Evolutionary conservation across 1,140 invertebrate species (phyloP), one percentile per base, ranked within the genome.

Genomic region (Panagrolaimus sp.): DNA sequence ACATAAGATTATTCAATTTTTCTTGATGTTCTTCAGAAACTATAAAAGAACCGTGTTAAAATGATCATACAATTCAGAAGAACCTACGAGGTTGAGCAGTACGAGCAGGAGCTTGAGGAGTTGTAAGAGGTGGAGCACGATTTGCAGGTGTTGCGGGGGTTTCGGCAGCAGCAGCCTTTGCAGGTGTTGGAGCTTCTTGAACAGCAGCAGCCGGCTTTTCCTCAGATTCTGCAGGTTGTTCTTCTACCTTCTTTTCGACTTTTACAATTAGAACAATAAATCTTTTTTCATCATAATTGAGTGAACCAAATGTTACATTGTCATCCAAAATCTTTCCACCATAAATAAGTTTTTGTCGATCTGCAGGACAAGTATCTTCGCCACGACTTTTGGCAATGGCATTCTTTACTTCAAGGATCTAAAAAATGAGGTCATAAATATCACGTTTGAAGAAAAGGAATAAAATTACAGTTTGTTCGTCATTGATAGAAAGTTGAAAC

Each of bases 1-100:
- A 91, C 87, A 95, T 90, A 81, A 98, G 94, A 83, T 93, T 68
- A 1, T 70, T 45, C 1, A 82, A 17, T 10, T 64, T 73, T 38
- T 69, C 65, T 32, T 72, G 28, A 55, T 83, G 75, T 24, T 83
- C 81, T 28, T 68, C 15, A 10, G 78, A 69, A 6, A 80, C 74
- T 68, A 43, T 47, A 70, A 73, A 64, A 26, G 21, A 24, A 26
- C 12, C 1, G 5, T 21, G 17, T 58, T 9, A 43, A 58, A 70
- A 44, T 44, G 8, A 38, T 38, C 7, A 38, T 4, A 38, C 32
- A 38, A n/a, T n/a, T 38, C 7, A 67, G 9, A 55, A 55, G n/a
- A 28, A 55, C 52, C 0, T 21, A 55, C 52, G 14, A 58, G 52
- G 4, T 58, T n/a, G 52, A 4, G 21, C 52, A 52, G 48, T 7